Evolutionary conservation across 2,113 vertebrate species (phyloP), one percentile per base, ranked within the genome.

Genomic region (Scartelaos histophorus): DNA sequence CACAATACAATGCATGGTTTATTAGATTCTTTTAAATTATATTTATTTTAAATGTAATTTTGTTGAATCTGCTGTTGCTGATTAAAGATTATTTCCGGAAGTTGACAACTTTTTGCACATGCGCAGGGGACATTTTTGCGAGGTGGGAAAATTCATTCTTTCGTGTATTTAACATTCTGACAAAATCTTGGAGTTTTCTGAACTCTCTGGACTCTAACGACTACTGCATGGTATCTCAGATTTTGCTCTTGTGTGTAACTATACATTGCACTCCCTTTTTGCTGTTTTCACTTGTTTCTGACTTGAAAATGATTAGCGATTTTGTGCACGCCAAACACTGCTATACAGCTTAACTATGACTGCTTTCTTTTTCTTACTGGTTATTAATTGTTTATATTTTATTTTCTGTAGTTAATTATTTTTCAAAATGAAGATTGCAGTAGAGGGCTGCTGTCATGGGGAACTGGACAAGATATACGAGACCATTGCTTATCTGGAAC

Each of bases 381-480:
- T 43, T 43, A 43, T 43, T 43, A 3, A 12, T 60, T 29, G 57
- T 60, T 19, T 53, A 49, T 38, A 54, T 73, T 54, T 77, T 47
- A 71, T 7, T 56, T 73, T 65, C 5, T 72, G 7, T 19, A 45
- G 15, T 25, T 1, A 11, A 69, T 19, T 43, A 62, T 46, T 13
- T 21, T 19, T 3, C 75, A 89, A 67, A 66, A 98, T 99, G 97
- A 96, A 96, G 91, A 95, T 98, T 73, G 97, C 96, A 3, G 96
- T 98, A 25, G 95, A 97, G 9, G 97, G 97, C 21, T 98, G 97
- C 78, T 99, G 97, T 88, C 97, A 98, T 58, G 97, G 97, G 2
- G 97, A 96, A 74, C 93, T 99, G 81, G 97, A 99, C 83, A 97
- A 96, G 88, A 95, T 98, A 85, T 99, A 99, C 11, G 97, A 98